A percentile compares a stretch with the other conserved stretches of the same genome.
phyloP scores from a whole-genome alignment of 1,140 invertebrate species.

The Lasioglossum albipes region DNA sequence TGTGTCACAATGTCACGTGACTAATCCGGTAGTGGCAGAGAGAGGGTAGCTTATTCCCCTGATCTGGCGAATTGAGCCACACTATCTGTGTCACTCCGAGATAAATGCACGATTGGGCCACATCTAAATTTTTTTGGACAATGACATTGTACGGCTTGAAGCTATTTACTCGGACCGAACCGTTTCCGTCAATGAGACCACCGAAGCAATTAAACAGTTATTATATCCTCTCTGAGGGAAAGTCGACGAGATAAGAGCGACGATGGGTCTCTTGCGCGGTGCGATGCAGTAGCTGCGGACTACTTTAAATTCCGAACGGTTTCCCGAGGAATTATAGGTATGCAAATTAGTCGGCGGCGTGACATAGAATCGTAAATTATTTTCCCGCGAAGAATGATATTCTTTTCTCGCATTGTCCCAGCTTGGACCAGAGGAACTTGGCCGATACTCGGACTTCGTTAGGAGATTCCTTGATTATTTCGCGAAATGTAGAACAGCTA shows the following conservation, averaged over 20 bases:
- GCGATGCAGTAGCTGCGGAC: neutral
- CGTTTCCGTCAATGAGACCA: neutral
- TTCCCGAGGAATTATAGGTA: constrained; percentile 21
- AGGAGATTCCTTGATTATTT: too few species aligned
- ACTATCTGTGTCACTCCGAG: too few species aligned
- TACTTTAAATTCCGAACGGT: neutral
- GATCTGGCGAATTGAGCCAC: too few species aligned
- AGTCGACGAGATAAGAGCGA: neutral
- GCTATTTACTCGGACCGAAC: too few species aligned
- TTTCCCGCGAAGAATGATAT: neutral
- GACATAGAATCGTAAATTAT: neutral
- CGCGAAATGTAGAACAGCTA: neutral
- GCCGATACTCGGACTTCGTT: neutral
- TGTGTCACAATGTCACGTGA: too few species aligned
- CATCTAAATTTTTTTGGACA: too few species aligned
- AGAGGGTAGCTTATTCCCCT: too few species aligned
- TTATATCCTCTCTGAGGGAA: neutral
- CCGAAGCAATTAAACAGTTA: neutral
- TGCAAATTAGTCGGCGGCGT: constrained; percentile 8
- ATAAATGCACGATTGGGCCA: too few species aligned
- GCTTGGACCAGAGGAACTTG: neutral
- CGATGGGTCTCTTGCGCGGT: neutral
- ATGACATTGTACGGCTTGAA: too few species aligned
- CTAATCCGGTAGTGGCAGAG: too few species aligned
- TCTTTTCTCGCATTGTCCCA: neutral